Percentiles rank a stretch among this genome's conserved stretches.
Evolutionary conservation across 1,140 invertebrate species (phyloP).

Genomic region (Protaetia brevitarsis): DNA sequence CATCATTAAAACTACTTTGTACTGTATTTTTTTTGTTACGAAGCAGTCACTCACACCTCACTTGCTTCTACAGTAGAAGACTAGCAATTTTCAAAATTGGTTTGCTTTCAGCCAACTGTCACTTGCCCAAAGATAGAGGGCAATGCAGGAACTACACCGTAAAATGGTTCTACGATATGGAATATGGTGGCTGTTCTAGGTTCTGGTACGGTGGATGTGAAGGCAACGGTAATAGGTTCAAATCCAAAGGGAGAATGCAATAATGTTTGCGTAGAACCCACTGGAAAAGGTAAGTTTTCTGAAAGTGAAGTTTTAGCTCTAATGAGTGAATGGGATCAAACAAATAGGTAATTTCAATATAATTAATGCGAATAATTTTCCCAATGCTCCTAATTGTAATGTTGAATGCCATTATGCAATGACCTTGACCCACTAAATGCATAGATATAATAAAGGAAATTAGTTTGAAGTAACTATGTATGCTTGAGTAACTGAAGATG

Average conservation of each 20-base stretch:
- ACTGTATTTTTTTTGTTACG: too few relatives aligned
- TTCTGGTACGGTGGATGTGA: slow-evolving; percentile 96
- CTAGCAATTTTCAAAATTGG: not conserved
- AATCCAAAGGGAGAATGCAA: slow-evolving; percentile 83
- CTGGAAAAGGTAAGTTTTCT: slow-evolving; percentile 66
- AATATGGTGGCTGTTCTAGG: slow-evolving; percentile 83
- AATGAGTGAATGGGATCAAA: too few relatives aligned
- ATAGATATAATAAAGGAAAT: too few relatives aligned
- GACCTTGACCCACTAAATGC: slow-evolving; percentile 15
- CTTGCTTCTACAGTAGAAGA: too few relatives aligned
- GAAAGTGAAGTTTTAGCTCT: too few relatives aligned
- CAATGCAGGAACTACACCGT: slow-evolving; percentile 79
- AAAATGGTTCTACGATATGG: slow-evolving; percentile 85
- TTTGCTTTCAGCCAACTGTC: slow-evolving; percentile 62
- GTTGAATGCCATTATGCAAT: too few relatives aligned
- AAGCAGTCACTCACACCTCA: too few relatives aligned
- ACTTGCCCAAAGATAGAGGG: slow-evolving; percentile 71
- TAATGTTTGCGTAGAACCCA: slow-evolving; percentile 78
- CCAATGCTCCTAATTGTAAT: too few relatives aligned
- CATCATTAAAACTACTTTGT: not conserved
- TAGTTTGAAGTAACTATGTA: too few relatives aligned
- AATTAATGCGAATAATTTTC: too few relatives aligned
- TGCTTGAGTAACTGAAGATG: too few relatives aligned
- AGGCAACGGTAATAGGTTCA: slow-evolving; percentile 88
- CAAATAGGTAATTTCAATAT: too few relatives aligned